Evolutionary conservation across 1,140 invertebrate genomes (phyloP), one percentile per base, ranked within the genome.

Genomic region (Chlorops oryzae): DNA sequence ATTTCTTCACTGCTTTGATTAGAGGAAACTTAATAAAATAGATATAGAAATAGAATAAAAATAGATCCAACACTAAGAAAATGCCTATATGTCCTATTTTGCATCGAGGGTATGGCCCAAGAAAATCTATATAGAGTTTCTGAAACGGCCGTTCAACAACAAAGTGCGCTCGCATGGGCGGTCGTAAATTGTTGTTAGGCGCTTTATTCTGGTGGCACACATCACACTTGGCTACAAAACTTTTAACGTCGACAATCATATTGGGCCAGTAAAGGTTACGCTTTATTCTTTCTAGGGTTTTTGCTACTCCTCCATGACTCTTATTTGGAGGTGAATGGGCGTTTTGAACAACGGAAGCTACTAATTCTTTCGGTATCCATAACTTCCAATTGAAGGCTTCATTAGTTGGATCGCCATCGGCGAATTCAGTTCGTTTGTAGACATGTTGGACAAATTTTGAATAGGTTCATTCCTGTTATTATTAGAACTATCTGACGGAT

Each of bases 361-460:
- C 23, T 12, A 43, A 5, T 7, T 13, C 15, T 12, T 4, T 4
- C 9, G 48, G 48, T n/a, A 50, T 5, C 48, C 48, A 50, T 22
- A 50, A 22, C 27, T 50, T 50, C 48, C 48, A 50, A 3, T 17
- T n/a, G n/a, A n/a, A n/a, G n/a, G n/a, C n/a, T n/a, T n/a, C n/a
- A n/a, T n/a, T n/a, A n/a, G n/a, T n/a, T n/a, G n/a, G n/a, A n/a
- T n/a, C n/a, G n/a, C n/a, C n/a, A n/a, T n/a, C n/a, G n/a, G n/a
- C n/a, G n/a, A n/a, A n/a, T n/a, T n/a, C n/a, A n/a, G n/a, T n/a
- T n/a, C n/a, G n/a, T n/a, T n/a, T n/a, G n/a, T n/a, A n/a, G n/a
- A n/a, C n/a, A n/a, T n/a, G n/a, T n/a, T n/a, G n/a, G n/a, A n/a
- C n/a, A n/a, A n/a, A n/a, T n/a, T n/a, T n/a, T n/a, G n/a, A n/a